phyloP scores from a whole-genome alignment of 2,797 vertebrate genomes.

The Aeoliscus strigatus region DNA sequence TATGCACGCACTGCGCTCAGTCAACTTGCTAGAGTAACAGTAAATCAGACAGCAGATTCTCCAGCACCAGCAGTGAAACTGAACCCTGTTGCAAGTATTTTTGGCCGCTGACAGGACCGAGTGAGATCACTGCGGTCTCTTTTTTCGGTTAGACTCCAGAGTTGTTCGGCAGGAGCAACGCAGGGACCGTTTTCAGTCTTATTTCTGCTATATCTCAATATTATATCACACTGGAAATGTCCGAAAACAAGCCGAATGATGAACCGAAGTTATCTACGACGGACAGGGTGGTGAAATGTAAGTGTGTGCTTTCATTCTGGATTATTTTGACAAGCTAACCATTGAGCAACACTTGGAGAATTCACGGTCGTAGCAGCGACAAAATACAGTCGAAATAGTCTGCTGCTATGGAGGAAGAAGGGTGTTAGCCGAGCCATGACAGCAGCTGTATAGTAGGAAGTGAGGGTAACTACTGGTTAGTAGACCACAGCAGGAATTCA shows the following conservation, averaged over 20 bases:
- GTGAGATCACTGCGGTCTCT: conserved; percentile 72
- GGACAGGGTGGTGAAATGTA: conserved; percentile 96
- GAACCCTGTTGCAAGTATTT: conserved; percentile 76
- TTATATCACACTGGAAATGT: conserved; percentile 88
- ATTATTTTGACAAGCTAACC: conserved; percentile 13
- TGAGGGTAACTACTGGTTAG: conserved; percentile 66
- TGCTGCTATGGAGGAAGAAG: conserved; percentile 60
- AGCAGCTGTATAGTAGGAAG: conserved; percentile 82
- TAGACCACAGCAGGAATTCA: conserved; percentile 19
- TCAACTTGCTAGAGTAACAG: conserved; percentile 75
- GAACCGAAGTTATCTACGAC: conserved; percentile 97
- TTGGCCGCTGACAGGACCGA: conserved; percentile 71
- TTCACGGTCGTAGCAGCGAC: conserved; percentile 24
- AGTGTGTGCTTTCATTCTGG: conserved; percentile 56
- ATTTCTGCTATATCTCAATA: conserved; percentile 58
- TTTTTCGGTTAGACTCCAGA: conserved; percentile 62
- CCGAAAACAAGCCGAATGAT: conserved; percentile 93
- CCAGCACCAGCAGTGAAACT: conserved; percentile 72
- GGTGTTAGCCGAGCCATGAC: conserved; percentile 75
- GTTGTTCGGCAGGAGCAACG: conserved; percentile 67
- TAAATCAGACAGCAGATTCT: conserved; percentile 74
- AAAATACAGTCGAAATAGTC: conserved; percentile 42
- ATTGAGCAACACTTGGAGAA: conserved; percentile 19
- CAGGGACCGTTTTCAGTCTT: conserved; percentile 56
- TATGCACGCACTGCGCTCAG: conserved; percentile 46